phyloP scores from a whole-genome alignment of 2,888 invertebrate species.

The Ischnura elegans region DNA sequence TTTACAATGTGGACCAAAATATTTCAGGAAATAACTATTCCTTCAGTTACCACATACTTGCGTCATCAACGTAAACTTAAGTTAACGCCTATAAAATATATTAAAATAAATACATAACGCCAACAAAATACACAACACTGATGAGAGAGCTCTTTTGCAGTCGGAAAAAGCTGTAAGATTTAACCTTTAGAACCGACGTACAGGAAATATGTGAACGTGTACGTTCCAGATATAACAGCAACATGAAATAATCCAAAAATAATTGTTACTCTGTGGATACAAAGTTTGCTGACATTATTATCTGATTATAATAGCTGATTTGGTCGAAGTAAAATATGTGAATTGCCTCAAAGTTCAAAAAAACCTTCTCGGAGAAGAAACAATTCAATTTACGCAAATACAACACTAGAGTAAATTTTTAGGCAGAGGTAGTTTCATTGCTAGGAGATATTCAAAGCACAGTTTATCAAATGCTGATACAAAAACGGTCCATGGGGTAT shows the following conservation, averaged over 20 bases:
- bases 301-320: neutral
- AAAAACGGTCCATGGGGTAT: neutral
- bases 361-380: neutral
- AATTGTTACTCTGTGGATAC: neutral
- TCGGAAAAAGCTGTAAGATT: neutral
- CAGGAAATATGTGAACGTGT: neutral
- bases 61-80: neutral
- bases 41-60: neutral
- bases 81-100: neutral
- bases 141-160: neutral
- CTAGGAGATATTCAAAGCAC: neutral
- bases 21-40: neutral
- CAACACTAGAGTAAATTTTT: neutral
- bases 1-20: neutral
- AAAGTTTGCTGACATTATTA: neutral
- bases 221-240: neutral
- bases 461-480: neutral
- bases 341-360: neutral
- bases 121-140: too few species aligned
- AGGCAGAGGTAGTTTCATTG: neutral
- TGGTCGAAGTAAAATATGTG: neutral
- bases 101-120: too few species aligned
- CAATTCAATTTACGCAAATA: neutral
- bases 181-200: neutral
- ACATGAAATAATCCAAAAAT: neutral